These are phyloP conservation scores for Colletes gigas DNA, from an alignment of 1,140 invertebrate species.

Conservation along the genomic window DNA sequence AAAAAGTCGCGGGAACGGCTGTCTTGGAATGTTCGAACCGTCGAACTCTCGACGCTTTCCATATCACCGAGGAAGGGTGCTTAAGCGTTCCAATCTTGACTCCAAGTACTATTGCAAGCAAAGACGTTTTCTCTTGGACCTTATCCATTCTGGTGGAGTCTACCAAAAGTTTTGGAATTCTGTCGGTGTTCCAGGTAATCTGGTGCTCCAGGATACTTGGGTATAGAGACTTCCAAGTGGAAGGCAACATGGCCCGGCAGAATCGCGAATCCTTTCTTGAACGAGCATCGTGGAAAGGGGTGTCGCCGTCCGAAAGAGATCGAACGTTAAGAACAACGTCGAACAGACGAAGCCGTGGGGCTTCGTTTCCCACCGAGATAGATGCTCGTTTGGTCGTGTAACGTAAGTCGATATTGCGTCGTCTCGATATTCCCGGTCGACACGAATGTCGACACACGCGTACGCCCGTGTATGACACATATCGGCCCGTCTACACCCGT, in stretches of 20 bases:
- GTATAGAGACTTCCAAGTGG: background rate
- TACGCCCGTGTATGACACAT: constrained; percentile 44
- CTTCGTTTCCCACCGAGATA: constrained; percentile 77
- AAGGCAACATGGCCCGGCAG: background rate
- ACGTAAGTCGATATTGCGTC: constrained; percentile 75
- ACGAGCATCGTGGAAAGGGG: background rate
- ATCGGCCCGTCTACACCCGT: constrained; percentile 38
- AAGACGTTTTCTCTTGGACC: too few relatives aligned
- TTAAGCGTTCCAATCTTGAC: too few relatives aligned
- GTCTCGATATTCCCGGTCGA: constrained; percentile 68
- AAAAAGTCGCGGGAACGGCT: background rate
- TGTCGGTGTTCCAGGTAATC: background rate
- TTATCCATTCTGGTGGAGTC: too few relatives aligned
- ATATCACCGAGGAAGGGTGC: too few relatives aligned
- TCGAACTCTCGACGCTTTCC: too few relatives aligned
- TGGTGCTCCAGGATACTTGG: background rate
- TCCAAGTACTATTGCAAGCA: too few relatives aligned
- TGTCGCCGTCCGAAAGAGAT: constrained; percentile 41
- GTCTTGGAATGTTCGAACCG: too few relatives aligned
- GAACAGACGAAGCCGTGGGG: constrained; percentile 63
- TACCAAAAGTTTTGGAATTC: too few relatives aligned
- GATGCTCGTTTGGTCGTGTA: constrained; percentile 74
- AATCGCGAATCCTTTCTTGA: constrained; percentile 31
- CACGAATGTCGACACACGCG: constrained; percentile 36
- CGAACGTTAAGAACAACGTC: constrained; percentile 47